A percentile compares a stretch with the other conserved stretches of the same genome.
These are phyloP conservation scores for Lacanobia oleracea DNA, from an alignment of 2,888 invertebrate species.

Conservation along the genomic window DNA sequence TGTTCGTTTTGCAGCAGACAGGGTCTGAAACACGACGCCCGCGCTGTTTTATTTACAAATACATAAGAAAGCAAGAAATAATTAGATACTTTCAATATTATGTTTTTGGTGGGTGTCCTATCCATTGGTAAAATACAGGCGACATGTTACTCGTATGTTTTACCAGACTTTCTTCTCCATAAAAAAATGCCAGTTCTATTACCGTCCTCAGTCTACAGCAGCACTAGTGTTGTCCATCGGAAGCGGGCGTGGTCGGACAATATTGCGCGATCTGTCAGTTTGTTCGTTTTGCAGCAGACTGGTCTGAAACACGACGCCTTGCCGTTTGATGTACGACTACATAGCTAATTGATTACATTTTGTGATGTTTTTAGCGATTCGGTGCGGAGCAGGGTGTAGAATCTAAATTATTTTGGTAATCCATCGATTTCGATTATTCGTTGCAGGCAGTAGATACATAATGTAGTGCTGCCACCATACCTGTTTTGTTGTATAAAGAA, in stretches of 20 bases:
- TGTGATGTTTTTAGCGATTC: conserved; percentile 29
- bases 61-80: no score
- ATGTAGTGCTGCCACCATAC: no score
- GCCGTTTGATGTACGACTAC: conserved; percentile 39
- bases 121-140: no score
- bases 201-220: conserved; percentile 45
- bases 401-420: neutral
- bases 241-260: conserved; percentile 86
- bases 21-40: no score
- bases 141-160: neutral
- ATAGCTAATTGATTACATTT: conserved; percentile 53
- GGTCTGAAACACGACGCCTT: conserved; percentile 50
- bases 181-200: conserved; percentile 64
- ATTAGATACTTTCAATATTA: no score
- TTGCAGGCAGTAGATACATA: no score
- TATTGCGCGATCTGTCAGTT: conserved; percentile 83
- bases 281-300: conserved; percentile 71
- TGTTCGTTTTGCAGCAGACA: no score
- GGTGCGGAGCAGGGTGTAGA: neutral
- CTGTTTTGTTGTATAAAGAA: no score
- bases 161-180: neutral
- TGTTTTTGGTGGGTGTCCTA: no score
- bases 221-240: conserved; percentile 84
- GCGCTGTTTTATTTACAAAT: no score
- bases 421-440: neutral